Percentiles rank a stretch among this genome's conserved stretches.
These are phyloP conservation scores for Lithobates pipiens DNA, from an alignment of 2,797 vertebrate genomes.

Conservation along the genomic window DNA sequence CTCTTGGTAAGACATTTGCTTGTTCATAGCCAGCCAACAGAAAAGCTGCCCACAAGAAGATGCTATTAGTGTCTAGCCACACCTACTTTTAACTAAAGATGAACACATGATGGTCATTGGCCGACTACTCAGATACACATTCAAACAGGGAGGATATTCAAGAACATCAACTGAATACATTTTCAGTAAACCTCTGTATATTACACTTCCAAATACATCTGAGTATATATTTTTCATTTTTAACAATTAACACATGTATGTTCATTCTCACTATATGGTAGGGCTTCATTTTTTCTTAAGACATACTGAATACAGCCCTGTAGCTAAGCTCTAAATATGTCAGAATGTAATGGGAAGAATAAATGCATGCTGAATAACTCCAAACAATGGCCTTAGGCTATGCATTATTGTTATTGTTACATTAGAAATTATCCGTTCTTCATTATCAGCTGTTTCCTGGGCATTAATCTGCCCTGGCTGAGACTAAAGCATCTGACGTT, in stretches of 20 bases:
- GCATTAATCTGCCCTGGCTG: slow-evolving; percentile 51
- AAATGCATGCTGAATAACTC: slow-evolving; percentile 50
- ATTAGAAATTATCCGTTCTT: slow-evolving; percentile 52
- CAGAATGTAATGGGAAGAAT: slow-evolving; percentile 27
- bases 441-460: slow-evolving; percentile 57
- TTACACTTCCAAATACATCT: background rate
- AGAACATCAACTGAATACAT: background rate
- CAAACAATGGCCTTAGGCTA: slow-evolving; percentile 50
- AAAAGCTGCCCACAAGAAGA: background rate
- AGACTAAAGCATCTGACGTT: slow-evolving; percentile 50
- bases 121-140: background rate
- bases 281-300: background rate
- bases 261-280: background rate
- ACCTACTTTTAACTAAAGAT: background rate
- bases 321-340: slow-evolving; percentile 35
- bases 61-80: background rate
- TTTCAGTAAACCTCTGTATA: background rate
- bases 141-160: background rate
- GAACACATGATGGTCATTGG: background rate
- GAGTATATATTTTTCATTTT: background rate
- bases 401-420: slow-evolving; percentile 56
- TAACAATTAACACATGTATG: slow-evolving; percentile 4
- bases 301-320: slow-evolving; percentile 33
- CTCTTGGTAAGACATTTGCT: too few relatives aligned
- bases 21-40: background rate